phyloP scores from a whole-genome alignment of 2,888 invertebrate species.

The Acanthoscelides obtectus region DNA sequence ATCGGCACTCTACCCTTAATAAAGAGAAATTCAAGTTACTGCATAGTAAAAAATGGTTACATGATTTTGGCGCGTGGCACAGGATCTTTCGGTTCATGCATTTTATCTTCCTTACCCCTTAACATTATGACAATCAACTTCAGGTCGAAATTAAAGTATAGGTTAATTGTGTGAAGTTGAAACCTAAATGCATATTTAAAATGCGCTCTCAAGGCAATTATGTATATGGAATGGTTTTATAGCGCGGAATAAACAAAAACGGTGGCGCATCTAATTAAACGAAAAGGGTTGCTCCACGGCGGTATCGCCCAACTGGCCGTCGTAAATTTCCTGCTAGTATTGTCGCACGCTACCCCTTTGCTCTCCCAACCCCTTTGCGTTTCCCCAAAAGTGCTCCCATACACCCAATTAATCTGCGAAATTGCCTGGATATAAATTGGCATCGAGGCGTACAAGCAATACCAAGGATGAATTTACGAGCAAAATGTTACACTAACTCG shows the following conservation, averaged over 20 bases:
- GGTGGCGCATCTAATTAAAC: neutral
- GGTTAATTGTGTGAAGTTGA: no score
- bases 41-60: no score
- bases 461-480: neutral
- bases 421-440: neutral
- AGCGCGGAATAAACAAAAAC: neutral
- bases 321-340: neutral
- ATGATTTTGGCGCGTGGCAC: no score
- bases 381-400: neutral
- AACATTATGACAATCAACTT: no score
- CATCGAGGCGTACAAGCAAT: neutral
- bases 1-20: no score
- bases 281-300: neutral
- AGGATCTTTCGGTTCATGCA: no score
- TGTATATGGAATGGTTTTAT: neutral
- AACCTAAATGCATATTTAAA: no score
- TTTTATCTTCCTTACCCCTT: no score
- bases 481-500: neutral
- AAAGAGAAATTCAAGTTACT: no score
- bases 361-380: neutral
- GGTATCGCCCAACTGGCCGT: neutral
- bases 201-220: no score
- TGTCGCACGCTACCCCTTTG: neutral
- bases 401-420: neutral
- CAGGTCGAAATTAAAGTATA: no score